A percentile compares a stretch with the other conserved stretches of the same genome.
Evolutionary conservation across 35 echinoderm and acorn worm genomes (phyloP).

Genomic region (Stichopus chloronotus): DNA sequence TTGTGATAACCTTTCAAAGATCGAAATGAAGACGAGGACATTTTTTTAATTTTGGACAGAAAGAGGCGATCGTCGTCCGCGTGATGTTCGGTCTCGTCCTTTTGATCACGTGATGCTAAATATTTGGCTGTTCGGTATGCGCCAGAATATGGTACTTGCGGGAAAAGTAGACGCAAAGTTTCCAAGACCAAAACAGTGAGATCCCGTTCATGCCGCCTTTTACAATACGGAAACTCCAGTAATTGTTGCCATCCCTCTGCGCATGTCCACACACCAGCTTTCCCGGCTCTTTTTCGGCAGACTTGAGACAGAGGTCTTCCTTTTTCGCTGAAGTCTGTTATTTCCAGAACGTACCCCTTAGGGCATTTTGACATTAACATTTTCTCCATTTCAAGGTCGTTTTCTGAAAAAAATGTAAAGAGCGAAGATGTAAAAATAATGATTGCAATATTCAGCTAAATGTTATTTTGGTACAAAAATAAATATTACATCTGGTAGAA

Average conservation of each 20-base stretch:
- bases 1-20: constrained; percentile 6
- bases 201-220: too few relatives aligned
- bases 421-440: too few relatives aligned
- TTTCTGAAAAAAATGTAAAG: neutral
- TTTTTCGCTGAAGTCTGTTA: neutral
- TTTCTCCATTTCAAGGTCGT: neutral
- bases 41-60: neutral
- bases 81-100: neutral
- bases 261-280: neutral
- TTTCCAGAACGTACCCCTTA: neutral
- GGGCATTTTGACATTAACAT: neutral
- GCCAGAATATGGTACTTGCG: neutral
- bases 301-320: neutral
- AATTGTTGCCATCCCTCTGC: neutral
- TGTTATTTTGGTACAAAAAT: too few relatives aligned
- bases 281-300: neutral
- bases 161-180: neutral
- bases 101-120: neutral
- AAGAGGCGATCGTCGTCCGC: neutral
- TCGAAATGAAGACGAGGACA: neutral
- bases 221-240: neutral
- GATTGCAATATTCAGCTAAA: too few relatives aligned
- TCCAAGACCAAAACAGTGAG: neutral
- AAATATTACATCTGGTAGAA: too few relatives aligned
- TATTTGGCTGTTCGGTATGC: neutral